A percentile compares a stretch with the other conserved stretches of the same genome.
Conservation (phyloP, 1,140 invertebrate genomes). For the Mylabris phalerata region DNA sequence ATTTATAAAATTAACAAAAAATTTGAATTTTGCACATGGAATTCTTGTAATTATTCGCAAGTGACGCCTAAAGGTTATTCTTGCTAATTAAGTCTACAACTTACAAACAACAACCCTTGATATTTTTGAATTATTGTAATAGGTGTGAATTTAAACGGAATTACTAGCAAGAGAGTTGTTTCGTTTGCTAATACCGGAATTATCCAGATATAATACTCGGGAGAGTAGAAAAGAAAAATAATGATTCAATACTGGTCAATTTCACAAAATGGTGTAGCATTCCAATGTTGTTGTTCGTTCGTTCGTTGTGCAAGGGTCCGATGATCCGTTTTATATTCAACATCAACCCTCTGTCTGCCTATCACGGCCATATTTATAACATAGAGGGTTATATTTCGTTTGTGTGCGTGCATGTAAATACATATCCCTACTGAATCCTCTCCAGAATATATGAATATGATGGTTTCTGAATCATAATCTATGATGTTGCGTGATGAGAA, state of each 20-base stretch:
- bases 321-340: slow-evolving; percentile 33
- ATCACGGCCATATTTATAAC: slow-evolving; percentile 23
- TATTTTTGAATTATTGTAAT: no score
- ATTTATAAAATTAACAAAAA: no score
- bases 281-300: no score
- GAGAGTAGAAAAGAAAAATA: no score
- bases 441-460: slow-evolving; percentile 31
- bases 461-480: slow-evolving; percentile 33
- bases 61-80: slow-evolving; percentile 24
- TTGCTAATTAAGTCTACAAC: slow-evolving; percentile 27
- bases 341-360: slow-evolving; percentile 22
- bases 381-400: slow-evolving; percentile 1
- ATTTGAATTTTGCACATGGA: no score
- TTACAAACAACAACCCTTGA: no score
- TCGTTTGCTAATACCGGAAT: no score
- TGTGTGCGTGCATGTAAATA: no score
- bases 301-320: slow-evolving; percentile 12
- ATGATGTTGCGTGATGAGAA: slow-evolving; percentile 30
- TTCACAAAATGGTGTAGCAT: slow-evolving; percentile 1
- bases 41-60: slow-evolving; percentile 19
- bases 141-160: no score
- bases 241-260: no score
- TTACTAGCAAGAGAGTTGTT: no score
- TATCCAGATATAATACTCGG: no score
- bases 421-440: slow-evolving; percentile 17